These are phyloP conservation scores for Eolophus roseicapilla DNA, from an alignment of 2,113 vertebrate species.

Conservation along the genomic window DNA sequence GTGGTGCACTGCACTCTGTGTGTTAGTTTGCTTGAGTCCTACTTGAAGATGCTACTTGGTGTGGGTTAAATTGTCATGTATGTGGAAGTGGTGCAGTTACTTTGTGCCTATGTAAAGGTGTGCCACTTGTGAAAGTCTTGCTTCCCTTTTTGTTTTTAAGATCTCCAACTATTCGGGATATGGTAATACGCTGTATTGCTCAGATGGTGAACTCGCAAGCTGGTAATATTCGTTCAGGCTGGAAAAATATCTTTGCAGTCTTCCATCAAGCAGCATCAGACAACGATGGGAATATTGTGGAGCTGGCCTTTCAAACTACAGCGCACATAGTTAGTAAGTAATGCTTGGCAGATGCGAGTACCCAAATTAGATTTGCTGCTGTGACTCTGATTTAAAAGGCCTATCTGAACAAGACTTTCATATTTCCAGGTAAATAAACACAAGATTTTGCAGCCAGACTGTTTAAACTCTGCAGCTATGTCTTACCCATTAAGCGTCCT, in stretches of 20 bases:
- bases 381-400: not conserved
- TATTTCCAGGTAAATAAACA: not conserved
- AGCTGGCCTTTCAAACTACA: conserved; percentile 94
- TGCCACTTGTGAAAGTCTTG: not conserved
- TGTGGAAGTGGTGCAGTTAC: not conserved
- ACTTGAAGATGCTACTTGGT: not conserved
- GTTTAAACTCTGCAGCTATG: not conserved
- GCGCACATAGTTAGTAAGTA: conserved; percentile 95
- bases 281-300: conserved; percentile 92
- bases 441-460: not conserved
- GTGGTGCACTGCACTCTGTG: not conserved
- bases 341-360: not conserved
- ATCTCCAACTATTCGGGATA: conserved; percentile 95
- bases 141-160: conserved; percentile 48
- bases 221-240: conserved; percentile 95
- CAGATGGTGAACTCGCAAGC: conserved; percentile 99
- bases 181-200: conserved; percentile 95
- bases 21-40: not conserved
- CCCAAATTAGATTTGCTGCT: not conserved
- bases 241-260: conserved; percentile 98
- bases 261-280: conserved; percentile 96
- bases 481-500: not conserved
- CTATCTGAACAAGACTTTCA: not conserved
- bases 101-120: not conserved
- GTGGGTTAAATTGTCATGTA: not conserved